phyloP scores from a whole-genome alignment of 2,797 vertebrate genomes.

The Synaphobranchus kaupii region DNA sequence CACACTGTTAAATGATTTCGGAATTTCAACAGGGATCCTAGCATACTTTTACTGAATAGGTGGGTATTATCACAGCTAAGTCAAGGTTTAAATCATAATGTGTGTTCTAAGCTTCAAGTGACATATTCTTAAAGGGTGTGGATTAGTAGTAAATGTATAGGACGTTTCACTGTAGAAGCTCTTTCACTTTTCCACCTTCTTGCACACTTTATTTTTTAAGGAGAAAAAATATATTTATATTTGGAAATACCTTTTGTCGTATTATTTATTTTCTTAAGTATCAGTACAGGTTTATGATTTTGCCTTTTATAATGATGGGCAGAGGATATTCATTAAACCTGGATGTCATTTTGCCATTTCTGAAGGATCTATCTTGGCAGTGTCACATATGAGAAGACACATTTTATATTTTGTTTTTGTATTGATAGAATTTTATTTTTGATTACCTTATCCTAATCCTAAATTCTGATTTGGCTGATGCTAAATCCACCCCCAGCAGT shows the following conservation, averaged over 20 bases:
- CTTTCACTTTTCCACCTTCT: background rate
- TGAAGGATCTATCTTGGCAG: conserved; percentile 62
- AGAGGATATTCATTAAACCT: background rate
- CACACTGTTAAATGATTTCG: background rate
- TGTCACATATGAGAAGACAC: conserved; percentile 11
- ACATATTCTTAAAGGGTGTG: background rate
- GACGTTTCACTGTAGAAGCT: background rate
- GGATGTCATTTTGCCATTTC: background rate
- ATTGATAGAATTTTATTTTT: background rate
- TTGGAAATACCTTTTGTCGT: too few relatives aligned
- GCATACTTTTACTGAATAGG: background rate
- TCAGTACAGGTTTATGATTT: too few relatives aligned
- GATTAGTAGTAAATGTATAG: background rate
- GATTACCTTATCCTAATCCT: too few relatives aligned
- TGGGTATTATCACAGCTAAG: background rate
- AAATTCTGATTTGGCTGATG: too few relatives aligned
- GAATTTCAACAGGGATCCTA: background rate
- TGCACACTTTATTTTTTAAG: too few relatives aligned
- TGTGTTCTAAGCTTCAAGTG: background rate
- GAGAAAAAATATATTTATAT: too few relatives aligned
- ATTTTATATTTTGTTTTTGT: background rate
- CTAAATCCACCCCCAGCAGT: too few relatives aligned
- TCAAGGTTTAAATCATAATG: background rate
- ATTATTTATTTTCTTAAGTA: too few relatives aligned
- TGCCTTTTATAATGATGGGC: background rate